Conservation (phyloP, 2,888 invertebrate genomes). For the Hylaea fasciaria region DNA sequence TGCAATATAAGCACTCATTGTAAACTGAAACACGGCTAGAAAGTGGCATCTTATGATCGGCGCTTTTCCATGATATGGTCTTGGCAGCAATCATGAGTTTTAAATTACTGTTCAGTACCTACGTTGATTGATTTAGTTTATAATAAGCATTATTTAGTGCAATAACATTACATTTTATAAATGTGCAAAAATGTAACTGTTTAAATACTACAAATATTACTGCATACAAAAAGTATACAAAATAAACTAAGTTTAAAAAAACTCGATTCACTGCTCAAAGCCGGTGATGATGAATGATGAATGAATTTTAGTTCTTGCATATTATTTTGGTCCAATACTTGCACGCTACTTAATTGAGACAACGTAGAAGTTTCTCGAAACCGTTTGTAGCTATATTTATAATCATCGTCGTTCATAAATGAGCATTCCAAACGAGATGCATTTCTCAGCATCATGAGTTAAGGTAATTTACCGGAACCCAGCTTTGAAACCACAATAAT, state of each 20-base stretch:
- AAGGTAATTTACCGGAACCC: constrained; percentile 53
- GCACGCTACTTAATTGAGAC: background rate
- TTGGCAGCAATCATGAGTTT: constrained; percentile 7
- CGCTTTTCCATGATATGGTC: constrained; percentile 11
- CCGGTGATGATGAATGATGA: constrained; percentile 11
- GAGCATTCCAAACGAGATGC: constrained; percentile 46
- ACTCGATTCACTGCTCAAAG: constrained; percentile 5
- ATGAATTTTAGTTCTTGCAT: constrained; percentile 5
- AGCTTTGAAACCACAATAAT: constrained; percentile 58
- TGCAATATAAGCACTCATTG: constrained; percentile 28
- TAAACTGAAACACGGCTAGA: constrained; percentile 16
- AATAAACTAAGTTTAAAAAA: background rate
- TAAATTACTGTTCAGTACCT: constrained; percentile 15
- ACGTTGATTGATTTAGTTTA: constrained; percentile 15
- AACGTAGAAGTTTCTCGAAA: constrained; percentile 10
- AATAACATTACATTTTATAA: too few relatives aligned
- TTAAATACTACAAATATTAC: too few relatives aligned
- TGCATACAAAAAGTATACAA: background rate
- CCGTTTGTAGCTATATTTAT: constrained; percentile 21
- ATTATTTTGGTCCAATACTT: constrained; percentile 1
- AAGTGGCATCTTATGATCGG: constrained; percentile 19
- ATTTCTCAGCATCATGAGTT: constrained; percentile 47
- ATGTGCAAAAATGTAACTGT: too few relatives aligned
- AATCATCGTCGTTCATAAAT: constrained; percentile 41
- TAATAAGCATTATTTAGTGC: constrained; percentile 20